Conservation (phyloP, 2,888 invertebrate genomes). For the Caenorhabditis afra region DNA sequence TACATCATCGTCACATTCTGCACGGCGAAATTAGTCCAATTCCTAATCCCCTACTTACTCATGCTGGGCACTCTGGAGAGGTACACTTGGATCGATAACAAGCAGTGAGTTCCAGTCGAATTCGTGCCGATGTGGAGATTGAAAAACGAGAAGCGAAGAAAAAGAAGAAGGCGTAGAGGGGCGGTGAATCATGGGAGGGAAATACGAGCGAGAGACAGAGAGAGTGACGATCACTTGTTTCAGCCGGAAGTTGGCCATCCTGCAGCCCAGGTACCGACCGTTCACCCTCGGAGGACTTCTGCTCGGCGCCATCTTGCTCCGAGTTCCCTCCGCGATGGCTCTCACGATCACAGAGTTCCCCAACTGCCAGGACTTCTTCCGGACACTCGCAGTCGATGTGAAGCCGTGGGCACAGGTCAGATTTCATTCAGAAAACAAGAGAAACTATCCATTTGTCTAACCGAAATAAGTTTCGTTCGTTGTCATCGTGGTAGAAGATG, state of each 20-base stretch:
- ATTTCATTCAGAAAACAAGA: neutral
- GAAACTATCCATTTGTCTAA: neutral
- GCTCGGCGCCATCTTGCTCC: conserved; percentile 52
- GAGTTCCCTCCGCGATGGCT: conserved; percentile 65
- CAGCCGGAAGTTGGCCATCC: conserved; percentile 62
- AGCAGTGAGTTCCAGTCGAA: conserved; percentile 57
- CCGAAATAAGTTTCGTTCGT: neutral
- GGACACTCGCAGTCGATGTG: conserved; percentile 69
- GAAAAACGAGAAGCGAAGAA: conserved; percentile 14
- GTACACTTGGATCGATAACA: conserved; percentile 72
- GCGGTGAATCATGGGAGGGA: conserved; percentile 8
- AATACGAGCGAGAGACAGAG: neutral
- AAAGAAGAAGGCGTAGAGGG: neutral
- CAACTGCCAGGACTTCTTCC: conserved; percentile 69
- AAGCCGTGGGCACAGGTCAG: conserved; percentile 71
- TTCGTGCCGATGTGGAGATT: conserved; percentile 17
- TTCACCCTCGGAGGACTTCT: conserved; percentile 65
- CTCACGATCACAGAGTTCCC: conserved; percentile 66
- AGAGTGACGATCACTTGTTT: conserved; percentile 21
- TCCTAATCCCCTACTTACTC: conserved; percentile 72
- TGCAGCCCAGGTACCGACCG: conserved; percentile 62
- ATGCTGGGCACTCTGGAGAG: conserved; percentile 73
- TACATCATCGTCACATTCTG: conserved; percentile 69
- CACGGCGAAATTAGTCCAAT: conserved; percentile 69
- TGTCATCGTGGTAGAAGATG: no score